phyloP scores from a whole-genome alignment of 2,888 invertebrate species.

The Stenotaenia linearis region DNA sequence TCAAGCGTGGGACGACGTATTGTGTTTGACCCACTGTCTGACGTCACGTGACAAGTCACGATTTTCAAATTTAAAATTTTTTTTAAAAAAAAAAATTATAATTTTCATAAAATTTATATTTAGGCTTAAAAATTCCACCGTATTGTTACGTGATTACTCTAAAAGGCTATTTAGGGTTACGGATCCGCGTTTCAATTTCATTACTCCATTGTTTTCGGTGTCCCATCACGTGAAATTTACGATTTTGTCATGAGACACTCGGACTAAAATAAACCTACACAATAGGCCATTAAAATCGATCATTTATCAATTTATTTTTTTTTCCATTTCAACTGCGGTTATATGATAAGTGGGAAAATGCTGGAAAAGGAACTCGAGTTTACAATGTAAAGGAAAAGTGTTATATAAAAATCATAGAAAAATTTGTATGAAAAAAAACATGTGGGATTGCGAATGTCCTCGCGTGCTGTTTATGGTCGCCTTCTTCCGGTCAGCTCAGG shows the following conservation, averaged over 20 bases:
- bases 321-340: not conserved
- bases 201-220: constrained; percentile 14
- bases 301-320: constrained; percentile 1
- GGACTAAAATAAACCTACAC: constrained; percentile 16
- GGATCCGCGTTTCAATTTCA: constrained; percentile 11
- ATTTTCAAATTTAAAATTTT: not conserved
- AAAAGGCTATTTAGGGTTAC: not conserved
- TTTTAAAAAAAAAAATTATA: not conserved
- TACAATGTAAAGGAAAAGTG: not conserved
- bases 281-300: constrained; percentile 24
- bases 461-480: not conserved
- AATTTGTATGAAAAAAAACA: not conserved
- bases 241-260: constrained; percentile 15
- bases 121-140: too few species aligned
- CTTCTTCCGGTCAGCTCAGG: constrained; percentile 20
- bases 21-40: constrained; percentile 1
- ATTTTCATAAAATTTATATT: too few species aligned
- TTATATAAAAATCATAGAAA: not conserved
- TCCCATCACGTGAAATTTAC: constrained; percentile 1
- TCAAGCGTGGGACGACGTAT: not conserved
- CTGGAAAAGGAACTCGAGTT: not conserved
- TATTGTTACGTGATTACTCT: too few species aligned
- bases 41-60: constrained; percentile 9
- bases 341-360: not conserved
- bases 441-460: not conserved